phyloP scores from a whole-genome alignment of 2,888 invertebrate genomes.

The Drosophila siamana region DNA sequence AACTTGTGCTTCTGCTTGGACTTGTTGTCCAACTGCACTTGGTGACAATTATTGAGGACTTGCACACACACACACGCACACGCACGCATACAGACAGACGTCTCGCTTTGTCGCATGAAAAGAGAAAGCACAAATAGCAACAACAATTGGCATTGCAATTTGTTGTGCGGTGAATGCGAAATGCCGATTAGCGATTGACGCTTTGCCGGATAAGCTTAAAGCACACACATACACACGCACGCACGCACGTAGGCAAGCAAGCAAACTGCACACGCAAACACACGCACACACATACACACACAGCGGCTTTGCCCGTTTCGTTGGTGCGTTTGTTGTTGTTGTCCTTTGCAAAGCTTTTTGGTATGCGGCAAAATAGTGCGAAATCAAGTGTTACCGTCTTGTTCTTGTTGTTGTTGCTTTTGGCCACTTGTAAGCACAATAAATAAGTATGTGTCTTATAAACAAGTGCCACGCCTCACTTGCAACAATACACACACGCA shows the following conservation, averaged over 20 bases:
- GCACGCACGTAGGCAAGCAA: too few relatives aligned
- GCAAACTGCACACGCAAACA: not conserved
- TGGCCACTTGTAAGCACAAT: slow-evolving; percentile 50
- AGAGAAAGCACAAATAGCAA: slow-evolving; percentile 58
- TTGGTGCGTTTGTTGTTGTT: slow-evolving; percentile 4
- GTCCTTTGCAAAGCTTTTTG: slow-evolving; percentile 23
- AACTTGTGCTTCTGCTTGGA: slow-evolving; percentile 24
- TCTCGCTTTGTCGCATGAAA: slow-evolving; percentile 49
- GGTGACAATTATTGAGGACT: slow-evolving; percentile 64
- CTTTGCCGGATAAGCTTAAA: slow-evolving; percentile 52
- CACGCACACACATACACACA: not conserved
- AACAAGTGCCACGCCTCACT: slow-evolving; percentile 51
- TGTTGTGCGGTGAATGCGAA: slow-evolving; percentile 50
- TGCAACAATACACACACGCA: not conserved
- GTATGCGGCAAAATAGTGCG: slow-evolving; percentile 23
- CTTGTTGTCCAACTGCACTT: slow-evolving; percentile 49
- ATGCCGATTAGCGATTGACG: slow-evolving; percentile 47
- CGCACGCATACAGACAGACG: not conserved
- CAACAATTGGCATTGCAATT: slow-evolving; percentile 46
- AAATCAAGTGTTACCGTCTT: slow-evolving; percentile 28
- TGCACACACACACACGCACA: slow-evolving; percentile 8
- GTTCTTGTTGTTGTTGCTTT: slow-evolving; percentile 1
- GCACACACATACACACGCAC: slow-evolving; percentile 7
- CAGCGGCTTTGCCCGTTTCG: not conserved
- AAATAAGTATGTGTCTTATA: slow-evolving; percentile 17